These are phyloP conservation scores for Chrysomela aeneicollis DNA, from an alignment of 2,888 invertebrate genomes.

Conservation along the genomic window DNA sequence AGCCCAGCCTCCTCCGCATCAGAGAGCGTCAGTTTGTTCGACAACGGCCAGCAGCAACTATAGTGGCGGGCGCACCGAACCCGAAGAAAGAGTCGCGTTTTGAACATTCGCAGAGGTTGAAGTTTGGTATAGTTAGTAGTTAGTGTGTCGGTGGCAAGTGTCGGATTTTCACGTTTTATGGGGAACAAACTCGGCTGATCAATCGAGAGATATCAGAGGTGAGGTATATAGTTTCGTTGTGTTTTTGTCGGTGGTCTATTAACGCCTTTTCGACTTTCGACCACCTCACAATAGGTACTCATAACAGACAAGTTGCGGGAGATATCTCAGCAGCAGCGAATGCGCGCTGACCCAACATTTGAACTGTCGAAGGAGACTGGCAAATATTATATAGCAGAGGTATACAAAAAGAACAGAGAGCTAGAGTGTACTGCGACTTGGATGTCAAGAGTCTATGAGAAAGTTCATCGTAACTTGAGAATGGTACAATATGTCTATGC, in stretches of 20 bases:
- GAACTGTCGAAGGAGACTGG: neutral
- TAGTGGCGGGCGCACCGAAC: neutral
- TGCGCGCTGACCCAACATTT: neutral
- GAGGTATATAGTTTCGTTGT: neutral
- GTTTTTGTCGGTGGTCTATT: no score
- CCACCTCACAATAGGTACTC: no score
- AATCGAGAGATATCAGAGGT: neutral
- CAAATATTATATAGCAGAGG: no score
- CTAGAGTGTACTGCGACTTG: neutral
- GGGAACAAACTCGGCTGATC: neutral
- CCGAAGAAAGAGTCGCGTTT: no score
- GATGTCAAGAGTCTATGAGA: slow-evolving; percentile 21
- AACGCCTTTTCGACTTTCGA: no score
- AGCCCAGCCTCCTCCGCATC: neutral
- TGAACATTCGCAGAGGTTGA: no score
- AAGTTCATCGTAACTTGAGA: slow-evolving; percentile 27
- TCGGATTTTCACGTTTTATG: neutral
- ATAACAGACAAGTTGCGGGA: no score
- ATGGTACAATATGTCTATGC: slow-evolving; percentile 23
- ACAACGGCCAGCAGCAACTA: neutral
- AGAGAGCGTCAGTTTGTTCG: neutral
- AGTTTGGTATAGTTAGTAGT: no score
- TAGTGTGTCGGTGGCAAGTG: neutral
- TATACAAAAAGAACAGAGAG: no score
- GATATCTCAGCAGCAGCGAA: no score